phyloP scores from a whole-genome alignment of 2,113 vertebrate genomes.

The Vireo altiloquus region DNA sequence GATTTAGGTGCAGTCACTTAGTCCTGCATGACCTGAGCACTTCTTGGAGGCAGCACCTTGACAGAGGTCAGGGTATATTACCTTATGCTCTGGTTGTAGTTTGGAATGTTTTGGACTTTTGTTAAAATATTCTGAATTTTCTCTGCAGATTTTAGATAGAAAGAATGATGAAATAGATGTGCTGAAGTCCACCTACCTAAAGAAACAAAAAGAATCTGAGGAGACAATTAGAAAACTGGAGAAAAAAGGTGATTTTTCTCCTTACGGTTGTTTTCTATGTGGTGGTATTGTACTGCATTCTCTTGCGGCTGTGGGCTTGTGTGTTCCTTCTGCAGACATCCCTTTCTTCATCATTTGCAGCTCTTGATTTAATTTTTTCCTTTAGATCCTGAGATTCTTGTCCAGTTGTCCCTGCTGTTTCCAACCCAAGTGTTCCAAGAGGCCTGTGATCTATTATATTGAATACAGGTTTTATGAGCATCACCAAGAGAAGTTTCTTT shows the following conservation, averaged over 20 bases:
- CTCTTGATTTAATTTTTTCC: neutral
- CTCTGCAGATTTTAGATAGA: conserved; percentile 87
- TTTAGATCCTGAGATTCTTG: neutral
- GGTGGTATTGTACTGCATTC: neutral
- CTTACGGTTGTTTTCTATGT: rapidly evolving
- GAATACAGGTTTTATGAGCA: neutral
- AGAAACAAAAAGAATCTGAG: conserved; percentile 85
- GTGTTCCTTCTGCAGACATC: neutral
- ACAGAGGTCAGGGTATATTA: rapidly evolving
- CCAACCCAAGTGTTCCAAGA: neutral
- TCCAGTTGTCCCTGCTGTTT: neutral
- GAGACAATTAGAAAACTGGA: conserved; percentile 85
- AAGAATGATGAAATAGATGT: conserved; percentile 92
- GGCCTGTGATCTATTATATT: neutral
- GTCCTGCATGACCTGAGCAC: neutral
- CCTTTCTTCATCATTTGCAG: neutral
- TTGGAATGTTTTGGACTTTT: neutral
- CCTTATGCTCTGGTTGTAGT: neutral
- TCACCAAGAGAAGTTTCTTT: neutral
- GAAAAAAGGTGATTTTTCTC: conserved; percentile 84
- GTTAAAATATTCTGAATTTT: conserved; percentile 3
- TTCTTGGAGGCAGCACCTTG: neutral
- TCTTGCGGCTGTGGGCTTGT: rapidly evolving
- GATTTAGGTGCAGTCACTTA: neutral
- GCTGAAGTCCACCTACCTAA: conserved; percentile 80